Conservation (phyloP, 2,113 vertebrate species). For the Melanotaenia duboulayi region DNA sequence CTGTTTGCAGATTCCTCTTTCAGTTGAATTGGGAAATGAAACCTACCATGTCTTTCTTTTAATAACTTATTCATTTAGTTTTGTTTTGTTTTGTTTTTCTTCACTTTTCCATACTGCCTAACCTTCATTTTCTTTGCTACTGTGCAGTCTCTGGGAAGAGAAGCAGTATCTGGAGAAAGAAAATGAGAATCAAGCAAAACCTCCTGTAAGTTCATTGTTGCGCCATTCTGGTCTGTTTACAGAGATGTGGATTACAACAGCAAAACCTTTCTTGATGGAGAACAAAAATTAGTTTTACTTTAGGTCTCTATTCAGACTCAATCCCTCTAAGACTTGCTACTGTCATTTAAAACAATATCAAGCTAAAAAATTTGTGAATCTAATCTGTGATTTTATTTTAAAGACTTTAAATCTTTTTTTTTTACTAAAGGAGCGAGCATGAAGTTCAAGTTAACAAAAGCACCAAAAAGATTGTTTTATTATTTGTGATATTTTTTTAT, state of each 20-base stretch:
- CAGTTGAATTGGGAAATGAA: conserved; percentile 42
- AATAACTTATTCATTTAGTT: conserved; percentile 12
- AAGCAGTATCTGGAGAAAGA: conserved; percentile 85
- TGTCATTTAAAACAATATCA: conserved; percentile 15
- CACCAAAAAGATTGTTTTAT: too few relatives aligned
- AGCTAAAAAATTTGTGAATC: conserved; percentile 9
- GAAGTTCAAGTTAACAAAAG: too few relatives aligned
- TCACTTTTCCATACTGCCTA: background rate
- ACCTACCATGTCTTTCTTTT: conserved; percentile 13
- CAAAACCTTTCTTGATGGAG: conserved; percentile 31
- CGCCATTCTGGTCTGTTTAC: conserved; percentile 36
- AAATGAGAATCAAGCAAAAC: conserved; percentile 82
- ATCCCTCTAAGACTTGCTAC: conserved; percentile 25
- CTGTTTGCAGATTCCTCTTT: conserved; percentile 17
- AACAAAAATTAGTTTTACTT: conserved; percentile 51
- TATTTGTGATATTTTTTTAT: background rate
- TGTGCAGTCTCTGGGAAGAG: conserved; percentile 85
- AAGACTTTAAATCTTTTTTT: too few relatives aligned
- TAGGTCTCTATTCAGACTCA: conserved; percentile 38
- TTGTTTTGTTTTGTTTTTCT: conserved; percentile 3
- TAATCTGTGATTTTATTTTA: background rate
- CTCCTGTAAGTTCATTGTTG: conserved; percentile 83
- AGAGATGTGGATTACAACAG: conserved; percentile 45
- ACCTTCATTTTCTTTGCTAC: conserved; percentile 16
- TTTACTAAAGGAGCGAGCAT: too few relatives aligned